Evolutionary conservation across 2,113 vertebrate genomes (phyloP).

Genomic region (Crocuta crocuta): DNA sequence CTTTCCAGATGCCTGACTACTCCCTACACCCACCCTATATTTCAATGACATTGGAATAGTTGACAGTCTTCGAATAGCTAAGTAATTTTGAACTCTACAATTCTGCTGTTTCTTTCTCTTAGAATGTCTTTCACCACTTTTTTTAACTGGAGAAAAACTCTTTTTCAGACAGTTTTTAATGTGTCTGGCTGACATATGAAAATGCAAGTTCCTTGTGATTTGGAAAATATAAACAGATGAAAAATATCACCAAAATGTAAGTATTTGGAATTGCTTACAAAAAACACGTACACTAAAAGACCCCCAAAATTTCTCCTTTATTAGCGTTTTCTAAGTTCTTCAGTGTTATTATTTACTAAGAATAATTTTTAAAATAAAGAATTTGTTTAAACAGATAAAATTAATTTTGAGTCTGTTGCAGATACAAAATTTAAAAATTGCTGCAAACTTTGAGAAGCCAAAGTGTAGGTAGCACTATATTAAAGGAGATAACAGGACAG

Average conservation of each 20-base stretch:
- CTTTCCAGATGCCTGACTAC: conserved; percentile 66
- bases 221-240: neutral
- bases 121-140: neutral
- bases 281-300: neutral
- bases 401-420: neutral
- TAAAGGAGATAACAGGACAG: neutral
- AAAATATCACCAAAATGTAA: neutral
- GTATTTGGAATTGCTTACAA: neutral
- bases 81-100: neutral
- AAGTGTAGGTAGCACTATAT: fast-evolving
- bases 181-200: neutral
- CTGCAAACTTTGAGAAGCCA: neutral
- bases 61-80: conserved; percentile 38
- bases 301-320: neutral
- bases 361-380: neutral
- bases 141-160: neutral
- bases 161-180: neutral
- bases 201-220: neutral
- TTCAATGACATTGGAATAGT: neutral
- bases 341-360: neutral
- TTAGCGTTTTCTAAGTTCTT: neutral
- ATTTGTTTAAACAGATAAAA: neutral
- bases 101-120: neutral
- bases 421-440: neutral
- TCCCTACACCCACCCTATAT: neutral